phyloP scores from a whole-genome alignment of 35 echinoderm and acorn worm genomes.

The Apostichopus parvimensis region DNA sequence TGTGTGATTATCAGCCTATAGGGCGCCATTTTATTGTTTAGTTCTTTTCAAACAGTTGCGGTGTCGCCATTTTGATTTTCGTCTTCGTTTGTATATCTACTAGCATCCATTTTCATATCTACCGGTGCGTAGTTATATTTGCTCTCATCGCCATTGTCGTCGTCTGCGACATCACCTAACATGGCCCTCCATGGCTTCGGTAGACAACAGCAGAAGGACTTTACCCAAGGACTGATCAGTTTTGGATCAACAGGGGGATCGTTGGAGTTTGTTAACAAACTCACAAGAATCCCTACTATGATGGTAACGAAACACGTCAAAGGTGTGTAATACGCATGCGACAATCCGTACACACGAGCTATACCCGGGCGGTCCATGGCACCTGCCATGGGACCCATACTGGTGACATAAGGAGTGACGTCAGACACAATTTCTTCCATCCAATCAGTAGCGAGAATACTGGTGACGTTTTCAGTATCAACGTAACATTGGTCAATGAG shows the following conservation, averaged over 20 bases:
- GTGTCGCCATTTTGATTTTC: neutral
- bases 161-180: neutral
- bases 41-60: too few species aligned
- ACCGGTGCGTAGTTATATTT: neutral
- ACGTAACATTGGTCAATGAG: neutral
- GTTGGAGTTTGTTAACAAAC: neutral
- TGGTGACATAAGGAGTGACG: too few species aligned
- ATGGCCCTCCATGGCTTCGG: neutral
- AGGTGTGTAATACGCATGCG: slow-evolving; percentile 24
- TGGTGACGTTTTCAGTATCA: neutral
- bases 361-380: too few species aligned
- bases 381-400: too few species aligned
- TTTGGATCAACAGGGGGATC: neutral
- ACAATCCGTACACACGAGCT: slow-evolving; percentile 5
- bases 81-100: neutral
- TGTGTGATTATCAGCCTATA: too few species aligned
- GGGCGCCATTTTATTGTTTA: too few species aligned
- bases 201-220: slow-evolving; percentile 23
- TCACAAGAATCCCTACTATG: slow-evolving; percentile 4
- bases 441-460: neutral
- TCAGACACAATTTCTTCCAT: neutral
- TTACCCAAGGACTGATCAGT: neutral
- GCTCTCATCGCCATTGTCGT: neutral
- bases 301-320: slow-evolving; percentile 18
- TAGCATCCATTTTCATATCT: neutral